Evolutionary conservation across 2,888 invertebrate genomes (phyloP).

Genomic region (Hipparchia semele): DNA sequence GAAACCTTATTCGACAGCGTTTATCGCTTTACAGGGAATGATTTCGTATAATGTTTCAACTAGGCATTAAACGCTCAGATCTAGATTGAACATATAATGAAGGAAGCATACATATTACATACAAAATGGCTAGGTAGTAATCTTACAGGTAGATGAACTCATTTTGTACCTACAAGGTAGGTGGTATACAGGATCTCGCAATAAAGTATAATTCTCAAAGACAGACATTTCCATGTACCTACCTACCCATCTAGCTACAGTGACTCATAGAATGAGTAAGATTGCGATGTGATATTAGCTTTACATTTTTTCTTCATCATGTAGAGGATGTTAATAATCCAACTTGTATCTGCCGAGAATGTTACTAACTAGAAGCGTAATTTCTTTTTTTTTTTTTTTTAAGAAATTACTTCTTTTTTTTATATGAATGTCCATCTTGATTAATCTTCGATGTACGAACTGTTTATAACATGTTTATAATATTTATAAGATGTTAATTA

Average conservation of each 20-base stretch:
- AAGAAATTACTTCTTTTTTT: too few relatives aligned
- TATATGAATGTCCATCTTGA: too few relatives aligned
- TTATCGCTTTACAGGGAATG: too few relatives aligned
- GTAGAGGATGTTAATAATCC: not conserved
- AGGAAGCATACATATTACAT: not conserved
- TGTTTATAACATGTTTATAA: too few relatives aligned
- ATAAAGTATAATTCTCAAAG: slow-evolving; percentile 3
- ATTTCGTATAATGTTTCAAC: too few relatives aligned
- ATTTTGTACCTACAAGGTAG: not conserved
- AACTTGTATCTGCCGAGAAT: not conserved
- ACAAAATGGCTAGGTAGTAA: not conserved
- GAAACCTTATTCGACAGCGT: too few relatives aligned
- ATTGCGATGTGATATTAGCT: not conserved
- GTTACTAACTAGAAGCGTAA: too few relatives aligned
- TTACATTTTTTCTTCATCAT: not conserved
- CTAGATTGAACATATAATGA: too few relatives aligned
- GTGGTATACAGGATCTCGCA: not conserved
- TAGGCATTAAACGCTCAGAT: too few relatives aligned
- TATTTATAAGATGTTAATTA: too few relatives aligned
- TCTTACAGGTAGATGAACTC: not conserved
- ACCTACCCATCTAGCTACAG: not conserved
- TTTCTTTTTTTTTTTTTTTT: too few relatives aligned
- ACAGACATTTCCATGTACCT: not conserved
- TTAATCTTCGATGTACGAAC: too few relatives aligned
- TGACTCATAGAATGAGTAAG: slow-evolving; percentile 21